Percentiles rank a stretch among this genome's conserved stretches.
Evolutionary conservation across 2,113 vertebrate species (phyloP).

Genomic region (Talpa occidentalis): DNA sequence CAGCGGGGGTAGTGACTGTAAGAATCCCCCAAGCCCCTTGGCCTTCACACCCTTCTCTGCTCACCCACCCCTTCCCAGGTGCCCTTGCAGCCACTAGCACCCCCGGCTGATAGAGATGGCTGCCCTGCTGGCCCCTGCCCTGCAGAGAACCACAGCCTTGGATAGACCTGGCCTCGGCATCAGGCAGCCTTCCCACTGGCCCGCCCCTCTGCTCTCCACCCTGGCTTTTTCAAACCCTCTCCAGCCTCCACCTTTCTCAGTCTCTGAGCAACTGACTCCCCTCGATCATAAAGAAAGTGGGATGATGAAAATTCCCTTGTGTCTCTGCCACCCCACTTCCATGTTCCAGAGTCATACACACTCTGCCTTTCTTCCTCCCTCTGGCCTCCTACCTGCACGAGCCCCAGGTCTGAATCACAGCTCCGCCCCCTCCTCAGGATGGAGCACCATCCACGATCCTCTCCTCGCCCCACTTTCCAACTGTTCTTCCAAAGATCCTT

Average conservation of each 20-base stretch:
- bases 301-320: neutral
- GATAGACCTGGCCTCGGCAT: neutral
- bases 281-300: neutral
- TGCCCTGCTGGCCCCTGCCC: neutral
- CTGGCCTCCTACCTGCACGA: neutral
- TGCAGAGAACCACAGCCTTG: neutral
- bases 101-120: neutral
- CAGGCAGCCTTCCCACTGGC: neutral
- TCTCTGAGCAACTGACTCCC: neutral
- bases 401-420: neutral
- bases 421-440: neutral
- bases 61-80: neutral
- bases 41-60: neutral
- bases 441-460: neutral
- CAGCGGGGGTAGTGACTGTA: no score
- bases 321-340: neutral
- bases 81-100: neutral
- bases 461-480: neutral
- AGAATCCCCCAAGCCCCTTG: neutral
- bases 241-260: neutral
- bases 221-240: neutral
- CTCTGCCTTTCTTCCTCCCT: neutral
- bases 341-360: fast-evolving
- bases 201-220: fast-evolving
- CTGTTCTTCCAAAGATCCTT: neutral